These are phyloP conservation scores for Drosophila lini DNA, from an alignment of 1,140 invertebrate species.

Conservation along the genomic window DNA sequence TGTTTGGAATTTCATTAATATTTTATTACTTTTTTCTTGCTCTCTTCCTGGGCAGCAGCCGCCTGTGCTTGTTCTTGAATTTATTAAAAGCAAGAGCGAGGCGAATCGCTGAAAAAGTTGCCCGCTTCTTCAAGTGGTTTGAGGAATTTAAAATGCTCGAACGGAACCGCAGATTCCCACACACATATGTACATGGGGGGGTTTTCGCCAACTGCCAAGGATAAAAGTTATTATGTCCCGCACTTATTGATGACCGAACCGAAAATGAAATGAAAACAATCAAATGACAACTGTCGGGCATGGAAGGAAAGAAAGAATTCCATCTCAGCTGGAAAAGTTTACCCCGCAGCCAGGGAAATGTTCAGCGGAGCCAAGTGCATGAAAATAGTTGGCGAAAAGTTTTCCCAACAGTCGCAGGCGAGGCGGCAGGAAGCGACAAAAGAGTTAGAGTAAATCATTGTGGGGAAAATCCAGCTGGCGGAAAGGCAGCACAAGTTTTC, in stretches of 20 bases:
- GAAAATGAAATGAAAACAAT: conserved; percentile 77
- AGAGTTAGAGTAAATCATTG: conserved; percentile 47
- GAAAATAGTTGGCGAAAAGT: conserved; percentile 48
- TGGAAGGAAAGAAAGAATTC: conserved; percentile 20
- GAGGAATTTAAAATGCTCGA: conserved; percentile 9
- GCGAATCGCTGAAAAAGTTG: conserved; percentile 15
- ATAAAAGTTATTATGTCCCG: conserved; percentile 37
- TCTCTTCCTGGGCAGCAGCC: conserved; percentile 31
- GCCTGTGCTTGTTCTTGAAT: conserved; percentile 61
- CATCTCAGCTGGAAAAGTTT: conserved; percentile 44
- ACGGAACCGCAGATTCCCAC: neutral
- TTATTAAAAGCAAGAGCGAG: conserved; percentile 69
- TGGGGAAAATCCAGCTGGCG: conserved; percentile 24
- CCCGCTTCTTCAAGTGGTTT: conserved; percentile 1
- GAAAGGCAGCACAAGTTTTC: conserved; percentile 16
- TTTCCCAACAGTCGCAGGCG: conserved; percentile 29
- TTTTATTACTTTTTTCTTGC: conserved; percentile 77
- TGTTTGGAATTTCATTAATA: conserved; percentile 84
- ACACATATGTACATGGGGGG: neutral
- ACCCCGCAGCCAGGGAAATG: conserved; percentile 16
- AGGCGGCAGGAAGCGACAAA: conserved; percentile 15
- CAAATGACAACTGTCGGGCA: conserved; percentile 69
- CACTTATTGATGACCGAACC: conserved; percentile 72
- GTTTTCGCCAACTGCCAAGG: conserved; percentile 3
- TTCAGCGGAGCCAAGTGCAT: conserved; percentile 46